Base-by-base conservation (phyloP, 2,113 vertebrate genomes). In the Eretmochelys imbricata region DNA sequence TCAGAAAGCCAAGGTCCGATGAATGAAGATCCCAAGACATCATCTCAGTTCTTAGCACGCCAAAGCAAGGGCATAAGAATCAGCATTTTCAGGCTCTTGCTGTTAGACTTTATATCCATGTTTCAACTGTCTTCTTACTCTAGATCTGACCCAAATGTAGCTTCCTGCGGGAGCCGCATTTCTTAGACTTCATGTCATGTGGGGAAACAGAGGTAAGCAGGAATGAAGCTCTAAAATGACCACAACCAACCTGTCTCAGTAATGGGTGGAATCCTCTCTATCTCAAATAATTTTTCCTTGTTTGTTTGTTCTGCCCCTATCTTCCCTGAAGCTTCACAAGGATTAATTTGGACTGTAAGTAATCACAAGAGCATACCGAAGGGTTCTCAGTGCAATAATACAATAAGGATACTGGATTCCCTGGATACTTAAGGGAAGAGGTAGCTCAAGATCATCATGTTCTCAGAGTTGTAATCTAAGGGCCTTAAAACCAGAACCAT, bases 401-500 rank as follows among this genome's bases (percentile, higher is more conserved):
- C 51, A 76, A 85, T 5, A 48, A 90, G 31, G 3, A 4, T 42
- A 42, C 38, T 42, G 38, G 38, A 42, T 75, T 91, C 94, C 86
- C 76, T 87, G 65, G 82, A 94, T 92, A 85, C 29, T 87, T 25
- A 0, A 31, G 89, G n/a, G 31, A n/a, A 22, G 62, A 9, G 3
- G 5, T 6, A 38, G 2, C 16, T 84, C 76, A 10, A 42, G 82
- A 84, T 93, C 89, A 87, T 59, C 59, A 90, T 80, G 62, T 65
- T 65, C 35, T 16, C 62, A 65, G 12, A 85, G n/a, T 84, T 90
- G n/a, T 87, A 91, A 65, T 16, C 19, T 20, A 91, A 20, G 25
- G 59, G 31, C 9, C 42, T 87, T 89, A 93, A 55, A 85, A 95
- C 89, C 91, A 12, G 92, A 95, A 35, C 25, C 24, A 79, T 57